Evolutionary conservation across 2,113 vertebrate species (phyloP).

Genomic region (Tapirus terrestris): DNA sequence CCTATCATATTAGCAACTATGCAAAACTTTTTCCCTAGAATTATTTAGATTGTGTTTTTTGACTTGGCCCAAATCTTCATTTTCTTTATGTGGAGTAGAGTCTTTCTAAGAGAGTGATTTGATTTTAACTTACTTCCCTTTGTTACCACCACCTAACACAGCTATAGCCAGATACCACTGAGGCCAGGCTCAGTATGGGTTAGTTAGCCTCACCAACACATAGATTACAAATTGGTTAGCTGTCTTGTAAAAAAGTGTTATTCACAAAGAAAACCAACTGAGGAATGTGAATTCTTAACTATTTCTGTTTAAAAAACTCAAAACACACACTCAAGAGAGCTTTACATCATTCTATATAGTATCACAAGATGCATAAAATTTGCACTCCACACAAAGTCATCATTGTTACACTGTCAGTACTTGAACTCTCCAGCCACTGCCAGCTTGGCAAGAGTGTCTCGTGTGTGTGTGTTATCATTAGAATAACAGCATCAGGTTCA

Average conservation of each 20-base stretch:
- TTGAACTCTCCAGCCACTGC: background rate
- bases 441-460: background rate
- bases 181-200: background rate
- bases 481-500: background rate
- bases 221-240: background rate
- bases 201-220: background rate
- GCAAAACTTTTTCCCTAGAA: background rate
- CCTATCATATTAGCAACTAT: background rate
- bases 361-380: background rate
- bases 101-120: background rate
- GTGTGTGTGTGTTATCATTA: background rate
- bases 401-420: background rate
- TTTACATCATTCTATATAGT: background rate
- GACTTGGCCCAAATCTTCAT: background rate
- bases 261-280: background rate
- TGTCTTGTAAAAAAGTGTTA: background rate
- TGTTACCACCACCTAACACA: background rate
- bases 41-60: background rate
- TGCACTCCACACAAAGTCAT: background rate
- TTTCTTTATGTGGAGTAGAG: background rate
- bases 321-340: background rate
- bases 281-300: background rate
- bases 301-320: background rate
- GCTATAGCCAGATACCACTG: background rate
- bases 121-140: background rate